Conservation (phyloP, 2,888 invertebrate genomes). For the Diadromus collaris region DNA sequence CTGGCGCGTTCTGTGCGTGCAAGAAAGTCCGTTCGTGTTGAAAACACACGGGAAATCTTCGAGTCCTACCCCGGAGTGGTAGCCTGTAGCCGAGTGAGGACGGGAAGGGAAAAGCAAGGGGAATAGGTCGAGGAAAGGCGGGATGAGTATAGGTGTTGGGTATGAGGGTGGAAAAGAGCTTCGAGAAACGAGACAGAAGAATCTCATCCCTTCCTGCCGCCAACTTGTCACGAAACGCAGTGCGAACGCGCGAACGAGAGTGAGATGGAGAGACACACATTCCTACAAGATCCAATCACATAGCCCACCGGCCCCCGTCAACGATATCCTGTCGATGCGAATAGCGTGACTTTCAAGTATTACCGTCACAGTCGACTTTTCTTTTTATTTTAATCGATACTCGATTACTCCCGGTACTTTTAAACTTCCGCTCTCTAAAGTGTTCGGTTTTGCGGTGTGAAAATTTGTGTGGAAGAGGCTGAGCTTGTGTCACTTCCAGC, state of each 20-base stretch:
- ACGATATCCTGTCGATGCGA: constrained; percentile 63
- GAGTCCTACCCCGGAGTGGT: constrained; percentile 47
- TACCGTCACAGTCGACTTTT: constrained; percentile 21
- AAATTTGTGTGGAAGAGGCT: too few species aligned
- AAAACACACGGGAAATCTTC: constrained; percentile 76
- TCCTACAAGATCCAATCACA: constrained; percentile 69
- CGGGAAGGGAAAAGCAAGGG: constrained; percentile 34
- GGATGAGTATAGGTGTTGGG: constrained; percentile 1
- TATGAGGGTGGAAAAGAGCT: constrained; percentile 25
- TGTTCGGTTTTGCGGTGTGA: neutral
- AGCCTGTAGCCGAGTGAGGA: constrained; percentile 38
- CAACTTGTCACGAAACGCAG: constrained; percentile 22
- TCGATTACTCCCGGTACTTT: constrained; percentile 11
- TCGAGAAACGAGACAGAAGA: constrained; percentile 38
- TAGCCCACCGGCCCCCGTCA: constrained; percentile 64
- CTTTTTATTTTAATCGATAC: constrained; percentile 1
- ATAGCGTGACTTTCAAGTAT: constrained; percentile 45
- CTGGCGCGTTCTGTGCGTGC: constrained; percentile 36
- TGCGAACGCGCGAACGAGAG: constrained; percentile 50
- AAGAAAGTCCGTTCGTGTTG: constrained; percentile 57
- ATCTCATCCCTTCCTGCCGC: constrained; percentile 11
- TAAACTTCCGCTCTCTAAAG: neutral
- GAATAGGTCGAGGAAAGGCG: constrained; percentile 38
- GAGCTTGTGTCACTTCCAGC: too few species aligned
- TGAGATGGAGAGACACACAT: constrained; percentile 71